Conservation (phyloP, 2,888 invertebrate species). For the Aphrophora alni region DNA sequence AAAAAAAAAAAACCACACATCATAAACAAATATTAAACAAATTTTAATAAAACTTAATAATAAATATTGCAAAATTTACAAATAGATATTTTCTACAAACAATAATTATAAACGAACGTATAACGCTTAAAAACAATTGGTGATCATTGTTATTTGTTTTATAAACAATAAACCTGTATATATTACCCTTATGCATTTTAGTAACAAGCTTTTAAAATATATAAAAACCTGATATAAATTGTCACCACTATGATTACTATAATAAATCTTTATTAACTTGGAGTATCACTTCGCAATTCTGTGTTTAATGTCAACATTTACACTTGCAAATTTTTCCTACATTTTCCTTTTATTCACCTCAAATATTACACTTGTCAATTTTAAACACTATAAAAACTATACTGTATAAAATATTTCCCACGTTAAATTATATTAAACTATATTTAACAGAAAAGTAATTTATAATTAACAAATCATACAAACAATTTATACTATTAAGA, state of each 20-base stretch:
- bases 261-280: neutral
- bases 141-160: neutral
- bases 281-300: neutral
- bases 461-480: no score
- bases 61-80: slow-evolving; percentile 9
- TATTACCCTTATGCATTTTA: neutral
- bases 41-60: neutral
- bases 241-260: neutral
- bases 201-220: neutral
- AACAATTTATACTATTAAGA: no score
- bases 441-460: no score
- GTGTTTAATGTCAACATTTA: neutral
- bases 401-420: no score
- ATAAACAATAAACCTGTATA: neutral
- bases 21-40: neutral
- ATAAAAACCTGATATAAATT: neutral
- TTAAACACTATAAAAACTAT: neutral
- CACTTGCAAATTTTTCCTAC: neutral
- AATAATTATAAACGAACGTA: neutral
- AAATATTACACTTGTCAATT: neutral
- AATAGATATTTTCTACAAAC: neutral
- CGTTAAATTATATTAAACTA: no score
- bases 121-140: neutral
- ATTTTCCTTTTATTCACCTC: neutral
- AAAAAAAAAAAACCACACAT: no score